A percentile compares a stretch with the other conserved stretches of the same genome.
Conservation (phyloP, 2,113 vertebrate species). For the Amazona guildingii region DNA sequence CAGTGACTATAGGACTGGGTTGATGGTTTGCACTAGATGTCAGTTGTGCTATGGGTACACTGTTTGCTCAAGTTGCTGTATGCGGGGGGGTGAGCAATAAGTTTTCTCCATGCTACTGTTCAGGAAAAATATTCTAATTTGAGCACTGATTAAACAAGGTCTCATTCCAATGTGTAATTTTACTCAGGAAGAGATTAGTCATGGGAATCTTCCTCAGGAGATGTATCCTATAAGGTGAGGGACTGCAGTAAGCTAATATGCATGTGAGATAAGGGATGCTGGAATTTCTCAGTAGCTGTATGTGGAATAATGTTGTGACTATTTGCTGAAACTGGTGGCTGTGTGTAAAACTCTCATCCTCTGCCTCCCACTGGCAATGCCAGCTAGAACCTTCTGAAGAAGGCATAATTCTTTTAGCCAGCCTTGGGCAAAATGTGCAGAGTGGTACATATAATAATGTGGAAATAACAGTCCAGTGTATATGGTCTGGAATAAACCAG, state of each 20-base stretch:
- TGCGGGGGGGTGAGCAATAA: not conserved
- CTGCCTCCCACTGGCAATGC: not conserved
- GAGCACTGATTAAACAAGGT: not conserved
- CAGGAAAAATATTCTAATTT: not conserved
- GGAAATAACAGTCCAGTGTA: not conserved
- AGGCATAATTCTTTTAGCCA: not conserved
- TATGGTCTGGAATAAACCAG: not conserved
- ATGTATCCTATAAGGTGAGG: not conserved
- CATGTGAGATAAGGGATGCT: not conserved
- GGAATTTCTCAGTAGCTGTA: not conserved
- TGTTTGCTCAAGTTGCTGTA: not conserved
- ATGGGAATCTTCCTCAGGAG: not conserved
- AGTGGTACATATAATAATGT: rapidly evolving
- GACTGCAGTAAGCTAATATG: not conserved
- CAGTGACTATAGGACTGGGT: not conserved
- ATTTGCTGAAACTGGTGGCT: not conserved
- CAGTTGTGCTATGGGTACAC: not conserved
- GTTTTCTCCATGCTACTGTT: not conserved
- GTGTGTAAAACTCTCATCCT: not conserved
- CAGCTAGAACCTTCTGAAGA: not conserved
- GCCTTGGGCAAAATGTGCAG: not conserved
- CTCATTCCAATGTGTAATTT: not conserved
- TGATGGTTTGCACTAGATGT: not conserved
- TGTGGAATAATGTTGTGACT: rapidly evolving
- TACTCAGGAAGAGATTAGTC: not conserved